Evolutionary conservation across 2,113 vertebrate genomes (phyloP).

Genomic region (Thalassoma bifasciatum): DNA sequence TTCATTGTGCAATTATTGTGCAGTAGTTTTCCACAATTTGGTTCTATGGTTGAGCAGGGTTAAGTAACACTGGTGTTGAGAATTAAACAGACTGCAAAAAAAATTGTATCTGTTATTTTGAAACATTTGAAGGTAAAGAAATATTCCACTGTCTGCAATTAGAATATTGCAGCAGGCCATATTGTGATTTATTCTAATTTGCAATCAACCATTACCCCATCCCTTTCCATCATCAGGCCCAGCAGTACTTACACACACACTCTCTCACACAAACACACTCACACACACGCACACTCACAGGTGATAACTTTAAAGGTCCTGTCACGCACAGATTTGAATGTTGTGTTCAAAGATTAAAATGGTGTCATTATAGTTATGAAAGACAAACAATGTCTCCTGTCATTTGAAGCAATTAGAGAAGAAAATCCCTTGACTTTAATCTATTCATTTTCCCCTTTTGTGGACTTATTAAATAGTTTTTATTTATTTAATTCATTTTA

Average conservation of each 20-base stretch:
- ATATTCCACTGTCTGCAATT: no score
- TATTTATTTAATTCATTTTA: conserved; percentile 45
- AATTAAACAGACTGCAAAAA: no score
- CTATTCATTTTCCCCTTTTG: conserved; percentile 51
- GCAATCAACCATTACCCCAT: no score
- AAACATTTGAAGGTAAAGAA: no score
- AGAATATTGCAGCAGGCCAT: no score
- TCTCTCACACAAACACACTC: conserved; percentile 6
- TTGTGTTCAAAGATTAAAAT: conserved; percentile 65
- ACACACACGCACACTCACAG: conserved; percentile 4
- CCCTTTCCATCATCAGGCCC: not conserved
- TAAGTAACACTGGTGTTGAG: no score
- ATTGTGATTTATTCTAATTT: no score
- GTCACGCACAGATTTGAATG: conserved; percentile 39
- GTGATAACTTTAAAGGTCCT: conserved; percentile 17
- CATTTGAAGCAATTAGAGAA: conserved; percentile 67
- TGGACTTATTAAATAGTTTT: conserved; percentile 49
- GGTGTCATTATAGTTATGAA: conserved; percentile 69
- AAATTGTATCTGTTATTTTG: no score
- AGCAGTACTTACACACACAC: not conserved
- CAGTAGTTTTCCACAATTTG: no score
- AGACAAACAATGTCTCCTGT: conserved; percentile 60
- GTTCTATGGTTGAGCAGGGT: no score
- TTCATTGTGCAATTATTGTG: no score
- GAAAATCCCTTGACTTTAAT: conserved; percentile 66